A percentile compares a stretch with the other conserved stretches of the same genome.
Evolutionary conservation across 1,140 invertebrate species (phyloP).

Genomic region (Phocides pigmalion): DNA sequence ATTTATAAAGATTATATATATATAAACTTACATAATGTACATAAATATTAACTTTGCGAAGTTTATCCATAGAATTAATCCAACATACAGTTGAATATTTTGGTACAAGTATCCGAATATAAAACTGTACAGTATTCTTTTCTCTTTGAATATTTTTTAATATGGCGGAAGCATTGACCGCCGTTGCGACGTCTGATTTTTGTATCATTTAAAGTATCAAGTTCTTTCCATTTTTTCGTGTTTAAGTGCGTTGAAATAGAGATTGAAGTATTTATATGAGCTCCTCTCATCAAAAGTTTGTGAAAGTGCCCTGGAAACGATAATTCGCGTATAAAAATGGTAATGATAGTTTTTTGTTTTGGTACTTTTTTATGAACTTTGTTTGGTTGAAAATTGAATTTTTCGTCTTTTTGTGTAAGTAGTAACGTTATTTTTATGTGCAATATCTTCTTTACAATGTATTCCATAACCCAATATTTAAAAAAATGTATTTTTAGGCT

Average conservation of each 20-base stretch:
- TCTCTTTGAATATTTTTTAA: slow-evolving; percentile 77
- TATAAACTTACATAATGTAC: too few species aligned
- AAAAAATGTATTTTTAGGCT: slow-evolving; percentile 47
- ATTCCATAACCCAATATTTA: not conserved
- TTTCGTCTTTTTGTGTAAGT: slow-evolving; percentile 46
- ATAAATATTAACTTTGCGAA: not conserved
- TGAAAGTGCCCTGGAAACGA: slow-evolving; percentile 41
- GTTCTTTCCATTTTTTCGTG: slow-evolving; percentile 49
- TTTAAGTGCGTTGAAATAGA: slow-evolving; percentile 46
- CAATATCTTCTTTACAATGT: not conserved
- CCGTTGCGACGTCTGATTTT: slow-evolving; percentile 74
- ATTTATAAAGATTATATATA: too few species aligned
- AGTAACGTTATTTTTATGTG: slow-evolving; percentile 16
- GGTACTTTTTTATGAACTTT: slow-evolving; percentile 81
- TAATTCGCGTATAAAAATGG: slow-evolving; percentile 73
- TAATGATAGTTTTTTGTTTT: slow-evolving; percentile 84
- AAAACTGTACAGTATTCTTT: slow-evolving; percentile 57
- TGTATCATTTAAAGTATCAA: slow-evolving; percentile 59
- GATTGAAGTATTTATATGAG: slow-evolving; percentile 37
- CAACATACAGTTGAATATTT: not conserved
- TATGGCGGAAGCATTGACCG: slow-evolving; percentile 83
- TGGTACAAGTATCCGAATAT: slow-evolving; percentile 46
- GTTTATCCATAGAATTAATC: not conserved
- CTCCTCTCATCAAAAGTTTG: slow-evolving; percentile 26
- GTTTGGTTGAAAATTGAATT: slow-evolving; percentile 66